Evolutionary conservation across 1,140 invertebrate genomes (phyloP).

Genomic region (Temnothorax curvispinosus): DNA sequence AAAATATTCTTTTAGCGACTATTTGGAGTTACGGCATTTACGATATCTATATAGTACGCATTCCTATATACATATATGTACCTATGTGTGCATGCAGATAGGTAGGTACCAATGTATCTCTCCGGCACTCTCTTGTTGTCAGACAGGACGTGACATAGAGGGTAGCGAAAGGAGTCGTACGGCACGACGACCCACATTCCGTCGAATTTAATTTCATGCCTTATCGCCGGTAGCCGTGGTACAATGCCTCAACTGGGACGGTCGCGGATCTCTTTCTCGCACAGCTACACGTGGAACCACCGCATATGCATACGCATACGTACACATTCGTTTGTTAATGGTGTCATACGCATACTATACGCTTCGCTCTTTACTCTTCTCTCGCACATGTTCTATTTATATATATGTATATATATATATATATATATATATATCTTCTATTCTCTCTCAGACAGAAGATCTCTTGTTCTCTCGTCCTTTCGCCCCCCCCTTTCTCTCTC

Average conservation of each 20-base stretch:
- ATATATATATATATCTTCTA: neutral
- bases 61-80: neutral
- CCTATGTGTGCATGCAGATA: neutral
- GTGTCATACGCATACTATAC: slow-evolving; percentile 36
- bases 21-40: neutral
- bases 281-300: neutral
- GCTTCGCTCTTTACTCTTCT: slow-evolving; percentile 29
- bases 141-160: slow-evolving; percentile 57
- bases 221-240: slow-evolving; percentile 79
- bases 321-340: slow-evolving; percentile 13
- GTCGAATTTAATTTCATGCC: slow-evolving; percentile 83
- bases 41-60: neutral
- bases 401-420: no score
- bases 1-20: neutral
- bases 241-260: slow-evolving; percentile 76
- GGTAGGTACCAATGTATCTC: slow-evolving; percentile 9
- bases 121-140: slow-evolving; percentile 19
- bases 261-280: slow-evolving; percentile 65
- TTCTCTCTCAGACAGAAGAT: neutral
- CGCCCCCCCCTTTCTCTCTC: no score
- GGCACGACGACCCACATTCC: slow-evolving; percentile 79
- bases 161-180: slow-evolving; percentile 56
- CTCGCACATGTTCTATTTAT: slow-evolving; percentile 47
- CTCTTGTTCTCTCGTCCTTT: neutral
- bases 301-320: neutral